A percentile compares a stretch with the other conserved stretches of the same genome.
Evolutionary conservation across 2,888 invertebrate species (phyloP).

Genomic region (Brachyptera risi): DNA sequence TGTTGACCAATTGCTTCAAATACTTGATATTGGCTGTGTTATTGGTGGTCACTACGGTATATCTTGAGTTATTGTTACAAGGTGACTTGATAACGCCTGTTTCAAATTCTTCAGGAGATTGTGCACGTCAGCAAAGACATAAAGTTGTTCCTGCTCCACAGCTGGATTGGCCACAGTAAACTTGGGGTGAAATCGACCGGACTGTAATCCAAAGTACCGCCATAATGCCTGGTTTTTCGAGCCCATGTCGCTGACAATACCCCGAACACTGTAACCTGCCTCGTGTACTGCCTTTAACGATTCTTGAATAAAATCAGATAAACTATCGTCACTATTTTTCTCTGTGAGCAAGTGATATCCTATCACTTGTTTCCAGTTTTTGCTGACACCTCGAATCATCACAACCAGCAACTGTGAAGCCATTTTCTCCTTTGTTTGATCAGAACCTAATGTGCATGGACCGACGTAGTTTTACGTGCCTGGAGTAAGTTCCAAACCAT

Average conservation of each 20-base stretch:
- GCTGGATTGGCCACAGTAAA: not conserved
- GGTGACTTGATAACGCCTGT: not conserved
- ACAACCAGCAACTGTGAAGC: slow-evolving; percentile 1
- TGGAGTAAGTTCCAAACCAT: too few species aligned
- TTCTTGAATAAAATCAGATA: not conserved
- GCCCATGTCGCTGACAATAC: slow-evolving; percentile 17
- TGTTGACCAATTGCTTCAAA: not conserved
- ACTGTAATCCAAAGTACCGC: not conserved
- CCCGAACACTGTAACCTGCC: not conserved
- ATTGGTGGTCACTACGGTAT: not conserved
- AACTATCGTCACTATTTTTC: not conserved
- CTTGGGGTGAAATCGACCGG: not conserved
- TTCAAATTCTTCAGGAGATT: slow-evolving; percentile 4
- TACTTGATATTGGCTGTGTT: not conserved
- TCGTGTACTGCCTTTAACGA: not conserved
- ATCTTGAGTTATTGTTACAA: not conserved
- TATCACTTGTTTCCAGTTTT: slow-evolving; percentile 17
- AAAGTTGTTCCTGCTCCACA: not conserved
- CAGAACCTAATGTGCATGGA: too few species aligned
- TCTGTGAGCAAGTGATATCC: not conserved
- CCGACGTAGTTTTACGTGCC: too few species aligned
- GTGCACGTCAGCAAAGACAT: not conserved
- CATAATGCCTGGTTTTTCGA: slow-evolving; percentile 14
- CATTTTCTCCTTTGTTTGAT: too few species aligned
- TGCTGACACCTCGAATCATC: slow-evolving; percentile 12